Conservation (phyloP, 2,888 invertebrate species). For the Amphimallon solstitiale region DNA sequence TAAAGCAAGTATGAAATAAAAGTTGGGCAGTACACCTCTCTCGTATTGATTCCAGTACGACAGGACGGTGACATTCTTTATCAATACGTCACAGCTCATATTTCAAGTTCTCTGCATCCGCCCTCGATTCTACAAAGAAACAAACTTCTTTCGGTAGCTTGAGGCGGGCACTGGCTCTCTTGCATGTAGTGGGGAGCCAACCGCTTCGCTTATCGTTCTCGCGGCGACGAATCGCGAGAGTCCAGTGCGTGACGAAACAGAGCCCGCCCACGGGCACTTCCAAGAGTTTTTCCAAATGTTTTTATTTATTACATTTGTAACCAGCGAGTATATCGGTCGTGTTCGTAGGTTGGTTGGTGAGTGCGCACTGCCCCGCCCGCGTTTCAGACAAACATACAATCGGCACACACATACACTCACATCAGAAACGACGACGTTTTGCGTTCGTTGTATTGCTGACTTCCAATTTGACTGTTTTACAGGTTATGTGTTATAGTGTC, state of each 20-base stretch:
- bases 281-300: conserved; percentile 68
- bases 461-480: conserved; percentile 60
- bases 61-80: conserved; percentile 76
- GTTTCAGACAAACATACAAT: conserved; percentile 62
- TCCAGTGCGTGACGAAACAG: conserved; percentile 65
- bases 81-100: conserved; percentile 69
- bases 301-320: conserved; percentile 80
- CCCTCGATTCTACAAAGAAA: conserved; percentile 70
- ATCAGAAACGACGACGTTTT: conserved; percentile 28
- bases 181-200: conserved; percentile 57
- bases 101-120: conserved; percentile 65
- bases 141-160: conserved; percentile 64
- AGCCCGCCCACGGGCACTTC: conserved; percentile 58
- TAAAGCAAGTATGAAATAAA: conserved; percentile 41
- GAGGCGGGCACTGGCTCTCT: conserved; percentile 55
- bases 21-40: conserved; percentile 56
- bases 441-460: conserved; percentile 55
- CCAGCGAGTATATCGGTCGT: conserved; percentile 74
- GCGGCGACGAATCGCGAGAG: conserved; percentile 66
- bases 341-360: conserved; percentile 56
- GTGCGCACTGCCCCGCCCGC: conserved; percentile 60
- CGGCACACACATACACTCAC: conserved; percentile 46
- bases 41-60: conserved; percentile 68
- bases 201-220: conserved; percentile 49
- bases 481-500: conserved; percentile 40